These are phyloP conservation scores for Cairina moschata DNA, from an alignment of 2,113 vertebrate species.

Conservation along the genomic window DNA sequence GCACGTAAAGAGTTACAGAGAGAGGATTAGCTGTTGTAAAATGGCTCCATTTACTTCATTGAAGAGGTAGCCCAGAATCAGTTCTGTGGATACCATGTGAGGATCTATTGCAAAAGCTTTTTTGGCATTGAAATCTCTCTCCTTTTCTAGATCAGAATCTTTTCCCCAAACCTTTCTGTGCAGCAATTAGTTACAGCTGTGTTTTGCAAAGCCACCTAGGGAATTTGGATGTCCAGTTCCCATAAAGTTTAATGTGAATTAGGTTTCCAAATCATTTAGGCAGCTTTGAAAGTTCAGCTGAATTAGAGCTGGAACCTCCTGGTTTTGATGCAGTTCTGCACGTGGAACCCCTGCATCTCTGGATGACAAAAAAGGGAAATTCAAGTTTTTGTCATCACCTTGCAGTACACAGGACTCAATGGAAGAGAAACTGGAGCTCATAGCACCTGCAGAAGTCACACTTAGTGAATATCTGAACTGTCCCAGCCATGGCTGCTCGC, in stretches of 20 bases:
- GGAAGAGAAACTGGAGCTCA: background rate
- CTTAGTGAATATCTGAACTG: background rate
- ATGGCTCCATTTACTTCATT: conserved; percentile 36
- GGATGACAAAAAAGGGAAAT: background rate
- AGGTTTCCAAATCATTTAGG: conserved; percentile 35
- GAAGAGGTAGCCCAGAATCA: conserved; percentile 23
- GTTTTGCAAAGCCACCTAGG: conserved; percentile 63
- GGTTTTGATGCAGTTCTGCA: background rate
- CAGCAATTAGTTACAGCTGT: conserved; percentile 63
- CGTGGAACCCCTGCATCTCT: background rate
- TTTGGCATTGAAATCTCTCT: conserved; percentile 46
- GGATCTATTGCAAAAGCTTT: conserved; percentile 61
- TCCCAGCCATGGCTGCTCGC: background rate
- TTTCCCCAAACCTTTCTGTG: conserved; percentile 52
- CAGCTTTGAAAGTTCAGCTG: conserved; percentile 41
- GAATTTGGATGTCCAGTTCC: conserved; percentile 63
- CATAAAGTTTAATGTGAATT: conserved; percentile 60
- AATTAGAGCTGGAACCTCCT: conserved; percentile 25
- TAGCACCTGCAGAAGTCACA: background rate
- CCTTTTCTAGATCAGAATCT: conserved; percentile 63
- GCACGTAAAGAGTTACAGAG: conserved; percentile 38
- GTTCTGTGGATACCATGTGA: conserved; percentile 11
- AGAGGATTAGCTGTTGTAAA: conserved; percentile 50
- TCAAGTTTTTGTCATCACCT: background rate
- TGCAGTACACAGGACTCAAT: background rate